Conservation (phyloP, 2,113 vertebrate species). For the Phodopus roborovskii region DNA sequence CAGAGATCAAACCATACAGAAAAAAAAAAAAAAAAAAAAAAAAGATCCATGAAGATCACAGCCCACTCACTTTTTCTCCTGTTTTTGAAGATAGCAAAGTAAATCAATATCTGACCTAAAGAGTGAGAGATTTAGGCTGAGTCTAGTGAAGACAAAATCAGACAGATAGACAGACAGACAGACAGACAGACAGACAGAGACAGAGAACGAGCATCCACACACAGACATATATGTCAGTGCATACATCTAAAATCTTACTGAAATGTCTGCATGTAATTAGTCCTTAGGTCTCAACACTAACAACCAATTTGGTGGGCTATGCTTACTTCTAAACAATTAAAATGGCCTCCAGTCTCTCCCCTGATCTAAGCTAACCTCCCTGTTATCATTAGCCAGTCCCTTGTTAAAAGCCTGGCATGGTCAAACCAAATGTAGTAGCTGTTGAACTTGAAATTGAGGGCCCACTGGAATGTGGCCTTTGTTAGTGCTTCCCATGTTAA, state of each 20-base stretch:
- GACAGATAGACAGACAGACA: background rate
- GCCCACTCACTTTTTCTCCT: background rate
- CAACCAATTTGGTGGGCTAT: background rate
- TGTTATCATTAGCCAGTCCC: background rate
- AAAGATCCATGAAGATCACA: slow-evolving; percentile 53
- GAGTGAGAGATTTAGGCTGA: background rate
- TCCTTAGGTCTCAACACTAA: background rate
- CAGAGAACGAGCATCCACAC: background rate
- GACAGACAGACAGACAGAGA: fast-evolving
- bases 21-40: slow-evolving; percentile 7
- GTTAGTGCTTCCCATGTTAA: background rate
- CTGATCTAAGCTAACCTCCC: background rate
- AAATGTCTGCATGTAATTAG: background rate
- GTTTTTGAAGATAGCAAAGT: slow-evolving; percentile 43
- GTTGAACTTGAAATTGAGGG: background rate
- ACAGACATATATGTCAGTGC: background rate
- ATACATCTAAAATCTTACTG: background rate
- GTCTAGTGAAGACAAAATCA: background rate
- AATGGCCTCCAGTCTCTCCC: background rate
- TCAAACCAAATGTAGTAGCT: background rate
- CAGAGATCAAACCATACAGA: slow-evolving; percentile 43
- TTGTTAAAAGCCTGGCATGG: background rate
- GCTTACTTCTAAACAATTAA: background rate
- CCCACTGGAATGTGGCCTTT: background rate
- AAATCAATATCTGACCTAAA: slow-evolving; percentile 34